These are phyloP conservation scores for Momotus momota DNA, from an alignment of 2,797 vertebrate species.

Conservation along the genomic window DNA sequence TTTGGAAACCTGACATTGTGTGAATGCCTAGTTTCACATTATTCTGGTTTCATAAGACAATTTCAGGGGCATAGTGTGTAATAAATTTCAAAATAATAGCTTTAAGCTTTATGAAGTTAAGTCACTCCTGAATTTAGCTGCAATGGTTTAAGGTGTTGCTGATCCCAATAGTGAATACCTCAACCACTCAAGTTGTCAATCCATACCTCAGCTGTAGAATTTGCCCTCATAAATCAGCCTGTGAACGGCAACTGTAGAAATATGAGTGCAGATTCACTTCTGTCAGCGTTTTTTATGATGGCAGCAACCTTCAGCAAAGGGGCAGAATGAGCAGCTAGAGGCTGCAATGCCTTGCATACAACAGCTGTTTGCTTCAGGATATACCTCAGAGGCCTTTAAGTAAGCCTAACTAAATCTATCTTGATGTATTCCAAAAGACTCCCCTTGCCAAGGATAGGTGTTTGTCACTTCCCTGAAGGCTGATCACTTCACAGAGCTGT, in stretches of 20 bases:
- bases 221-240: conserved; percentile 5
- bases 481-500: neutral
- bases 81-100: conserved; percentile 41
- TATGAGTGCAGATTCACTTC: neutral
- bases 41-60: conserved; percentile 1
- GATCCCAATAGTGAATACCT: neutral
- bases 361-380: neutral
- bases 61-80: neutral
- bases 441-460: neutral
- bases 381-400: neutral
- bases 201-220: neutral
- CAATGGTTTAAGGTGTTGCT: neutral
- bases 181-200: neutral
- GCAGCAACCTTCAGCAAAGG: neutral
- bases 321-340: neutral
- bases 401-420: neutral
- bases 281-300: neutral
- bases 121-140: neutral
- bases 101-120: neutral
- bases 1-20: conserved; percentile 29
- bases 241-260: neutral
- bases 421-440: neutral
- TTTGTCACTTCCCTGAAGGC: neutral
- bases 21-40: conserved; percentile 8
- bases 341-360: neutral